Evolutionary conservation across 2,113 vertebrate genomes (phyloP).

Genomic region (Lanius collurio): DNA sequence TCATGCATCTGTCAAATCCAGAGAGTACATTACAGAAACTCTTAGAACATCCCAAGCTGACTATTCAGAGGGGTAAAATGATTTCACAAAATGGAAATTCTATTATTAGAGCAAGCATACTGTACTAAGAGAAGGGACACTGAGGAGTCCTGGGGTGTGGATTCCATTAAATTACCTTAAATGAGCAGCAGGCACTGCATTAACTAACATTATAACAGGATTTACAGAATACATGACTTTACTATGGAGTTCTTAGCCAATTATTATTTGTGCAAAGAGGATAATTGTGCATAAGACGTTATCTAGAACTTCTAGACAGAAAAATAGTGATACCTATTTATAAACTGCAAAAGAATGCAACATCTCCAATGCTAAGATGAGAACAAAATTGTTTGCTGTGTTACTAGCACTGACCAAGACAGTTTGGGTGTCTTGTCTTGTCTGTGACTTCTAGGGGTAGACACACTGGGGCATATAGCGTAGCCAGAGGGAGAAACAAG

Average conservation of each 20-base stretch:
- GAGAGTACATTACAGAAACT: slow-evolving; percentile 25
- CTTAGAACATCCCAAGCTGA: background rate
- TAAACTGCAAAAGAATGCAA: background rate
- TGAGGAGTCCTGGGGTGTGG: background rate
- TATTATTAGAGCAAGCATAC: slow-evolving; percentile 28
- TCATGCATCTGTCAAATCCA: slow-evolving; percentile 18
- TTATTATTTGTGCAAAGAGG: background rate
- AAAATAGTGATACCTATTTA: background rate
- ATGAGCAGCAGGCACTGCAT: background rate
- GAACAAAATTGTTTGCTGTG: background rate
- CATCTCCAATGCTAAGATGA: background rate
- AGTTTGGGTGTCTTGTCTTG: background rate
- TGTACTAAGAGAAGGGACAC: background rate
- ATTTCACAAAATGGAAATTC: slow-evolving; percentile 31
- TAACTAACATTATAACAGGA: background rate
- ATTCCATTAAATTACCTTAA: slow-evolving; percentile 4
- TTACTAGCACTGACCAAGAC: background rate
- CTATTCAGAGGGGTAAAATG: background rate
- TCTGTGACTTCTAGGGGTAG: background rate
- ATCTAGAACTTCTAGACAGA: background rate
- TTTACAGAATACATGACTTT: slow-evolving; percentile 12
- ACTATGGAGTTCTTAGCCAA: background rate
- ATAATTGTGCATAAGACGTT: background rate
- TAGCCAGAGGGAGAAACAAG: background rate
- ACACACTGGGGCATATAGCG: rapidly evolving